Conservation (phyloP, 2,113 vertebrate genomes). For the Tretioscincus oriximinensis region DNA sequence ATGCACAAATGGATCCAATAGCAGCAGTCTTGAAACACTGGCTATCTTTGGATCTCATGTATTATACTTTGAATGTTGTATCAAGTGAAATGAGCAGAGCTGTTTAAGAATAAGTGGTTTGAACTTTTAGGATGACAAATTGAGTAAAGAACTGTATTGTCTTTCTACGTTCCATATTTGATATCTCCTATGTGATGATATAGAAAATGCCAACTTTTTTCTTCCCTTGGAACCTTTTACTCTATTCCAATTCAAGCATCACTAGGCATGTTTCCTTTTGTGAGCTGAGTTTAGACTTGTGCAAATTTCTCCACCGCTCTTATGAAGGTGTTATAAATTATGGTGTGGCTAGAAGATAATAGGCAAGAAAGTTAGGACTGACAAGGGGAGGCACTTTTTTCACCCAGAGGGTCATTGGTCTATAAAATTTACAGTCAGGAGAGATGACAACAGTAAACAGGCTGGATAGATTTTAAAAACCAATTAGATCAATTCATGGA, state of each 20-base stretch:
- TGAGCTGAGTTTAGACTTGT: conserved; percentile 65
- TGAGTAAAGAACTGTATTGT: background rate
- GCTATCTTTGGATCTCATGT: background rate
- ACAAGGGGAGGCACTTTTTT: too few relatives aligned
- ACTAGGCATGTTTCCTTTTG: conserved; percentile 62
- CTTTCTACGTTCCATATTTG: conserved; percentile 54
- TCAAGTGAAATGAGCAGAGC: background rate
- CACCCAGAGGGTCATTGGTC: too few relatives aligned
- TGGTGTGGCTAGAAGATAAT: conserved; percentile 39
- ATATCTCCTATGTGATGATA: conserved; percentile 53
- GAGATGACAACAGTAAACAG: too few relatives aligned
- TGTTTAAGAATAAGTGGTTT: background rate
- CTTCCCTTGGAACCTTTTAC: conserved; percentile 59
- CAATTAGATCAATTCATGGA: too few relatives aligned
- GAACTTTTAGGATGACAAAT: background rate
- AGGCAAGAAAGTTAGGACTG: too few relatives aligned
- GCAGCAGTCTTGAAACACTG: background rate
- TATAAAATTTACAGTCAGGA: too few relatives aligned
- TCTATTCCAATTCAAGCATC: conserved; percentile 72
- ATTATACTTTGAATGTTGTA: background rate
- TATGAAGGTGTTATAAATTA: conserved; percentile 64
- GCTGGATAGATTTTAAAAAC: too few relatives aligned
- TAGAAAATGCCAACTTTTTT: conserved; percentile 63
- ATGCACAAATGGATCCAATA: background rate
- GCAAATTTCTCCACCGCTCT: conserved; percentile 70